A percentile compares a stretch with the other conserved stretches of the same genome.
phyloP scores from a whole-genome alignment of 2,888 invertebrate genomes.

The Prosapia bicincta region DNA sequence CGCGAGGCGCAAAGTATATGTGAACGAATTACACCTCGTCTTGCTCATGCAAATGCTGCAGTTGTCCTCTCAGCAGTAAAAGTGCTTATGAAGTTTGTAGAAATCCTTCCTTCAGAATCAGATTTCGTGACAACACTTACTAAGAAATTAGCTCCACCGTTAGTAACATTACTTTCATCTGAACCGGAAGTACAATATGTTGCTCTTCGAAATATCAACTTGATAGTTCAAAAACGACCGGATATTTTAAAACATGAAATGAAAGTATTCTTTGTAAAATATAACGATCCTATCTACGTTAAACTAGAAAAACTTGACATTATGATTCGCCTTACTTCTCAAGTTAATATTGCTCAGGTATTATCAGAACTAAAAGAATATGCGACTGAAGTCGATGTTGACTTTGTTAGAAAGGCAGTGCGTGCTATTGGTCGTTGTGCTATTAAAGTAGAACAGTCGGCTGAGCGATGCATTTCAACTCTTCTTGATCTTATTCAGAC shows the following conservation, averaged over 20 bases:
- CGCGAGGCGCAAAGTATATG: slow-evolving; percentile 98
- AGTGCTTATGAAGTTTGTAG: slow-evolving; percentile 97
- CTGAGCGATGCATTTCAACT: slow-evolving; percentile 97
- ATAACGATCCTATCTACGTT: slow-evolving; percentile 99
- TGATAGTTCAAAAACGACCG: slow-evolving; percentile 98
- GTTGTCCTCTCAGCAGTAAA: slow-evolving; percentile 98
- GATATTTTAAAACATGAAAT: slow-evolving; percentile 99
- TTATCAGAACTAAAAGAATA: slow-evolving; percentile 95
- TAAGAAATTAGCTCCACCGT: slow-evolving; percentile 97
- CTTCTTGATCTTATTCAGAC: slow-evolving; percentile 97
- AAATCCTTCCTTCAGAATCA: slow-evolving; percentile 89
- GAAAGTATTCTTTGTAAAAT: slow-evolving; percentile 99
- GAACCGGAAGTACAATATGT: slow-evolving; percentile 98
- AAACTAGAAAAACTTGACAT: slow-evolving; percentile 98
- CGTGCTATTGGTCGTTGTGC: slow-evolving; percentile 99
- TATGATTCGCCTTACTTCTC: slow-evolving; percentile 97
- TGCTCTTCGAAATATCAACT: slow-evolving; percentile 95
- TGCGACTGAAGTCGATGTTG: slow-evolving; percentile 76
- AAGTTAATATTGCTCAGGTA: slow-evolving; percentile 97
- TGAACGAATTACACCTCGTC: slow-evolving; percentile 92
- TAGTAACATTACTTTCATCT: slow-evolving; percentile 94
- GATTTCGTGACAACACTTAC: slow-evolving; percentile 93
- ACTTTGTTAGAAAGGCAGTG: slow-evolving; percentile 98
- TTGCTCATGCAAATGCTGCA: slow-evolving; percentile 99
- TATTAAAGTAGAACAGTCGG: slow-evolving; percentile 96